Percentiles rank a stretch among this genome's conserved stretches.
Conservation (phyloP, 2,888 invertebrate genomes). For the Belgica antarctica region DNA sequence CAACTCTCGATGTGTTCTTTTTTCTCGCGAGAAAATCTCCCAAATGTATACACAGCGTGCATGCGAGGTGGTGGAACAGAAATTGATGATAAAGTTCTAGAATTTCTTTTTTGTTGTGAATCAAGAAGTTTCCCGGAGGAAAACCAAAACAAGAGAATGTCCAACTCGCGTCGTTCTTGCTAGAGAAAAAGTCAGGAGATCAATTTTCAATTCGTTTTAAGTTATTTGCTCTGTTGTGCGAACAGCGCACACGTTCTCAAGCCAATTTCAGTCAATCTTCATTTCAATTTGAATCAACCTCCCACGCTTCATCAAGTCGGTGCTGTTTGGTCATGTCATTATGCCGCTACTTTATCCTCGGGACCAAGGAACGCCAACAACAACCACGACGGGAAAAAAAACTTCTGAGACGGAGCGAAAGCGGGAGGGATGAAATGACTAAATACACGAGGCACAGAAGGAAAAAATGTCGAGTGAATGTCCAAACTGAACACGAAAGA, state of each 20-base stretch:
- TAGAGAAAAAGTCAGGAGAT: too few species aligned
- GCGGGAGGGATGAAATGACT: neutral
- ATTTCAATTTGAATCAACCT: neutral
- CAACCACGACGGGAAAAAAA: constrained; percentile 11
- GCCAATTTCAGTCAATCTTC: too few species aligned
- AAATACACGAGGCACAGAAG: neutral
- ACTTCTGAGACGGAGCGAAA: constrained; percentile 1
- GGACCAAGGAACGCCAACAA: neutral
- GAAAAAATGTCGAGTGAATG: constrained; percentile 18
- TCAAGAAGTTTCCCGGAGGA: too few species aligned
- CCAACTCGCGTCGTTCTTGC: too few species aligned
- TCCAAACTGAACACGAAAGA: constrained; percentile 28
- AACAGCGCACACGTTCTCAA: too few species aligned
- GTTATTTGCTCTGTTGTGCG: too few species aligned
- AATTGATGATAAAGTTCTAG: neutral
- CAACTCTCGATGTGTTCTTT: constrained; percentile 28
- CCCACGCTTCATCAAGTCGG: too few species aligned
- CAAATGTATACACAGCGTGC: constrained; percentile 4
- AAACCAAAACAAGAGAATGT: too few species aligned
- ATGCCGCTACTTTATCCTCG: constrained; percentile 14
- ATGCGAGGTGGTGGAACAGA: constrained; percentile 5
- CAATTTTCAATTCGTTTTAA: too few species aligned
- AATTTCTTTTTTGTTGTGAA: too few species aligned
- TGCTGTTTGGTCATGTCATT: neutral
- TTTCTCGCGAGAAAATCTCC: constrained; percentile 17